Conservation (phyloP, 30 jellyfish, hydroid and myxozoan genomes). For the Aurelia sp. region DNA sequence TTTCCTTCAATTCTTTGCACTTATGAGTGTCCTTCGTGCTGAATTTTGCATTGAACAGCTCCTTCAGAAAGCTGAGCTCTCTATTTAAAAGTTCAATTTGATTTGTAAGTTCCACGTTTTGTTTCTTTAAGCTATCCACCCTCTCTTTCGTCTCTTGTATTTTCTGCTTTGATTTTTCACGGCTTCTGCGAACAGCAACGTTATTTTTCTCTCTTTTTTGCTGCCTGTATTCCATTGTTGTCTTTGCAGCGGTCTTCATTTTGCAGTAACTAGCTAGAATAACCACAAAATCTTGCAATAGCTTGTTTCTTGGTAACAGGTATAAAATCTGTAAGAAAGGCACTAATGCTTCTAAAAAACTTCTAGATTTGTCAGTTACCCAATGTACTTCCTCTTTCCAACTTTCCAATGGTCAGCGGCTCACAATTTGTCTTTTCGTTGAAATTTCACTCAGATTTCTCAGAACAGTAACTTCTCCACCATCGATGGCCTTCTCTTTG, state of each 20-base stretch:
- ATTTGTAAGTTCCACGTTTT: slow-evolving; percentile 53
- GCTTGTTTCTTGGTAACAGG: too few relatives aligned
- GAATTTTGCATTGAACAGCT: slow-evolving; percentile 44
- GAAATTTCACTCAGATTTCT: too few relatives aligned
- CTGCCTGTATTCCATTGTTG: slow-evolving; percentile 15
- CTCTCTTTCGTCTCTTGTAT: slow-evolving; percentile 67
- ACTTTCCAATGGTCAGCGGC: too few relatives aligned
- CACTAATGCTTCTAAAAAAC: too few relatives aligned
- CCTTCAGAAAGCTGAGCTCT: slow-evolving; percentile 70
- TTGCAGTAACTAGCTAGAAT: background rate
- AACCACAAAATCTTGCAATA: too few relatives aligned
- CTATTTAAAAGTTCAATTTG: slow-evolving; percentile 59
- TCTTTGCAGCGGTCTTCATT: slow-evolving; percentile 21
- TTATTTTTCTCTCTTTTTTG: slow-evolving; percentile 60
- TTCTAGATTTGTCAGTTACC: too few relatives aligned
- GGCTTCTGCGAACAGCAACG: slow-evolving; percentile 79
- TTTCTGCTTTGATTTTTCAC: slow-evolving; percentile 69
- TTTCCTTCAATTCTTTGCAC: background rate
- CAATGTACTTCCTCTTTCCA: too few relatives aligned
- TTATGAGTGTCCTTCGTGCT: background rate
- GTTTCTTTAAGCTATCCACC: slow-evolving; percentile 40
- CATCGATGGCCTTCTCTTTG: too few relatives aligned
- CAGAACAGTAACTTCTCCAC: too few relatives aligned
- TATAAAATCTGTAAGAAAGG: too few relatives aligned
- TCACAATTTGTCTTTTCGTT: too few relatives aligned